phyloP scores from a whole-genome alignment of 2,888 invertebrate genomes.

The Charanyca ferruginea region DNA sequence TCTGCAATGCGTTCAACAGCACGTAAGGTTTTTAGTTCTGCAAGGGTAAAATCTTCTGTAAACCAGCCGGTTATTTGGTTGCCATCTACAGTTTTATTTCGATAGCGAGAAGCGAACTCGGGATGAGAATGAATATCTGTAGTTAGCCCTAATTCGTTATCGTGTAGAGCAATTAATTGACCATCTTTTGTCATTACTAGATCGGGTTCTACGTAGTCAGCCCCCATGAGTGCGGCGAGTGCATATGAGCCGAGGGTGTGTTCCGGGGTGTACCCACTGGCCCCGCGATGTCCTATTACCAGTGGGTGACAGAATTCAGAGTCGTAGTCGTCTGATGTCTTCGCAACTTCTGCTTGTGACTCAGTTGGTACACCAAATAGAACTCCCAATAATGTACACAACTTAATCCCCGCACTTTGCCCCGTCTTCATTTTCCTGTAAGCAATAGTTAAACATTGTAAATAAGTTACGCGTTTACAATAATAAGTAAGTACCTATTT shows the following conservation, averaged over 20 bases:
- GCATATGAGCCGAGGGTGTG: constrained; percentile 86
- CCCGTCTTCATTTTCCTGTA: constrained; percentile 60
- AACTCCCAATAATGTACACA: constrained; percentile 24
- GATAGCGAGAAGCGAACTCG: constrained; percentile 78
- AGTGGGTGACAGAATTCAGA: constrained; percentile 74
- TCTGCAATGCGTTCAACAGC: constrained; percentile 80
- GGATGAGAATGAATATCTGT: constrained; percentile 79
- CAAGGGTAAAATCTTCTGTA: constrained; percentile 85
- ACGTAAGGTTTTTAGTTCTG: constrained; percentile 83
- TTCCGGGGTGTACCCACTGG: constrained; percentile 86
- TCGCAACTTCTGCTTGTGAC: not conserved
- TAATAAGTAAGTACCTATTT: not conserved
- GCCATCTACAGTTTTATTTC: constrained; percentile 80
- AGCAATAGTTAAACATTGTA: constrained; percentile 1
- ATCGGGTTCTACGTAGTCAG: constrained; percentile 87
- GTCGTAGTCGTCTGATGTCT: constrained; percentile 41
- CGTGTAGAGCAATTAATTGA: constrained; percentile 82
- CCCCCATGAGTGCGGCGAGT: constrained; percentile 84
- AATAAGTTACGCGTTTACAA: not conserved
- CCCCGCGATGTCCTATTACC: constrained; percentile 84
- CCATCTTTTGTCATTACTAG: constrained; percentile 85
- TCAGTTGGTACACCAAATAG: constrained; percentile 7
- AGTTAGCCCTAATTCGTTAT: constrained; percentile 81
- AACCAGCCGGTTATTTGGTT: constrained; percentile 81
- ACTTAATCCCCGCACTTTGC: constrained; percentile 16